Percentiles rank a stretch among this genome's conserved stretches.
These are phyloP conservation scores for Dicyrtomina minuta DNA, from an alignment of 2,888 invertebrate genomes.

Conservation along the genomic window DNA sequence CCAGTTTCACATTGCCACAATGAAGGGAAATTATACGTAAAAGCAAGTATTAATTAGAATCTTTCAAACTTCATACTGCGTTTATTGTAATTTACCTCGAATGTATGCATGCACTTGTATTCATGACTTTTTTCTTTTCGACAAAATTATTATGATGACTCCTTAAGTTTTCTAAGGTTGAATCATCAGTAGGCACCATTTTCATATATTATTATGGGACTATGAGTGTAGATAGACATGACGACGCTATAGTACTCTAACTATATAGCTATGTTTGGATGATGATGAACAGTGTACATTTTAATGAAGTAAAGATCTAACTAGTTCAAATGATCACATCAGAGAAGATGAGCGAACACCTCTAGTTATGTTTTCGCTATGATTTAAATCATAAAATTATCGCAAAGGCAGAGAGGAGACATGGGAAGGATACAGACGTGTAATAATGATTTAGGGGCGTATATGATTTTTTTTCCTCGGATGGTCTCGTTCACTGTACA, in stretches of 20 bases:
- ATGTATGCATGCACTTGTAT: not conserved
- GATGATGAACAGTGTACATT: not conserved
- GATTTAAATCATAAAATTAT: conserved; percentile 12
- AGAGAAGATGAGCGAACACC: not conserved
- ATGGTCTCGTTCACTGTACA: not conserved
- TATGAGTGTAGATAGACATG: no score
- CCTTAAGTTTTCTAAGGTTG: not conserved
- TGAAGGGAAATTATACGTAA: conserved; percentile 35
- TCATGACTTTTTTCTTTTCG: not conserved
- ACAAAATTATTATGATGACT: conserved; percentile 1
- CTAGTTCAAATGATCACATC: conserved; percentile 15
- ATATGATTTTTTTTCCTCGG: not conserved
- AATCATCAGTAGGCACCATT: not conserved
- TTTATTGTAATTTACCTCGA: conserved; percentile 23
- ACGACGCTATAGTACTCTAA: no score
- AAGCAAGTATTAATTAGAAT: conserved; percentile 38
- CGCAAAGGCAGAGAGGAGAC: conserved; percentile 7
- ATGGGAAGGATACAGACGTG: conserved; percentile 7
- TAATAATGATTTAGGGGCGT: conserved; percentile 32
- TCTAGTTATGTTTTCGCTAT: conserved; percentile 11
- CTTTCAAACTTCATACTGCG: conserved; percentile 29
- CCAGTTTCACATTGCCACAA: conserved; percentile 32
- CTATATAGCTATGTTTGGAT: no score
- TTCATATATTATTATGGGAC: not conserved
- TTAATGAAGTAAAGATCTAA: conserved; percentile 11